Conservation (phyloP, 2,113 vertebrate species). For the Myrmophylax atrothorax region DNA sequence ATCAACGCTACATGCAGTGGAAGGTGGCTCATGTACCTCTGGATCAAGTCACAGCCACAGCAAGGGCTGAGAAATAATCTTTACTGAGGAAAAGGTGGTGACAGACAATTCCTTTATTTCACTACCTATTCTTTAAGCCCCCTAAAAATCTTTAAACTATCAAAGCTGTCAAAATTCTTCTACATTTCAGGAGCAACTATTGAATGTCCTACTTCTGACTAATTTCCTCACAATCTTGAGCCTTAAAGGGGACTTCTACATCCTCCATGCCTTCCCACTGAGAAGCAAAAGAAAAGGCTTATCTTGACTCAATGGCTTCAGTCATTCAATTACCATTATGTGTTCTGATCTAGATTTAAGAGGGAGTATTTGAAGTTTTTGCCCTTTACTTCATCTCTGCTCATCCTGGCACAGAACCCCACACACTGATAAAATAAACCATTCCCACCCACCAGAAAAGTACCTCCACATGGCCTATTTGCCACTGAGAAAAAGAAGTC, state of each 20-base stretch:
- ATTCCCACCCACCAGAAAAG: neutral
- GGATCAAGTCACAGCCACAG: neutral
- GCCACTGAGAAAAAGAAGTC: neutral
- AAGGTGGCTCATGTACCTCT: neutral
- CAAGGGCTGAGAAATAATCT: neutral
- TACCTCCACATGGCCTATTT: neutral
- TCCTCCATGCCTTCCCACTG: neutral
- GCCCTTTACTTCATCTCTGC: neutral
- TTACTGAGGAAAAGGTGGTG: neutral
- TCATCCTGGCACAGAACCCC: neutral
- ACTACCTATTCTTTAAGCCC: neutral
- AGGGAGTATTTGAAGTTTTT: neutral
- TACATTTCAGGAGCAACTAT: neutral
- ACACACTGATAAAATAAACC: neutral
- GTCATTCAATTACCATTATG: neutral
- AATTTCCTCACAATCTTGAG: neutral
- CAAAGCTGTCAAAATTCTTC: neutral
- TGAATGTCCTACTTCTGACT: neutral
- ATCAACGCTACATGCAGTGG: neutral
- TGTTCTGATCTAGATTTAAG: neutral
- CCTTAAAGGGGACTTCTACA: neutral
- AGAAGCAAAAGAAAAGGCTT: neutral
- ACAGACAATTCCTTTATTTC: neutral
- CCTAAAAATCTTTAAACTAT: neutral
- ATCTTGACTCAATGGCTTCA: neutral